Conservation (phyloP, 2,888 invertebrate genomes). For the Diarsia dahlii region DNA sequence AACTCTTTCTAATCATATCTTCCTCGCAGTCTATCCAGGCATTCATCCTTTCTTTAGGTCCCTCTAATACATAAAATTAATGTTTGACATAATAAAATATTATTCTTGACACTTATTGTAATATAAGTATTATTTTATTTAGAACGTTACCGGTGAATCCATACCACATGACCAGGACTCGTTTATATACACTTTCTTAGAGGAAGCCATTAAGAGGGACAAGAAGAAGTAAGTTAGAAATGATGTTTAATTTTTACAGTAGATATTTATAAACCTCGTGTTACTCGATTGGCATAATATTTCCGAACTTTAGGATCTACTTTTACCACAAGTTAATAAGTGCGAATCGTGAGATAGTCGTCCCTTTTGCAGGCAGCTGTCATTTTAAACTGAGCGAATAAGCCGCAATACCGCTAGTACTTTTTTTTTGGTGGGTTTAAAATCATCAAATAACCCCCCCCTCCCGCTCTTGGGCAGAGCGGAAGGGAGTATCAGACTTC, state of each 20-base stretch:
- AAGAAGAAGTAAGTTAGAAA: constrained; percentile 81
- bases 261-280: neutral
- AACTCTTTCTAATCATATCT: neutral
- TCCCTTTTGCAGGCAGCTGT: neutral
- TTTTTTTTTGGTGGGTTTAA: no score
- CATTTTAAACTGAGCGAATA: neutral
- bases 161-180: constrained; percentile 83
- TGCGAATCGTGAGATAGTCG: neutral
- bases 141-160: constrained; percentile 73
- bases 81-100: neutral
- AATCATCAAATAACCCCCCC: no score
- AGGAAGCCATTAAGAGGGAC: constrained; percentile 85
- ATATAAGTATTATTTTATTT: constrained; percentile 39
- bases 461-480: no score
- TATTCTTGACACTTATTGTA: neutral
- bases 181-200: constrained; percentile 84
- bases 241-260: neutral
- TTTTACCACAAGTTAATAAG: neutral
- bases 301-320: neutral
- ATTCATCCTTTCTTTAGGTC: neutral
- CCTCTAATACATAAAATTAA: neutral
- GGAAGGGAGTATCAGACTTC: no score
- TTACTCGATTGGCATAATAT: neutral
- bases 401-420: neutral
- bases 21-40: neutral